Evolutionary conservation across 2,888 invertebrate species (phyloP).

Genomic region (Proisotoma minuta): DNA sequence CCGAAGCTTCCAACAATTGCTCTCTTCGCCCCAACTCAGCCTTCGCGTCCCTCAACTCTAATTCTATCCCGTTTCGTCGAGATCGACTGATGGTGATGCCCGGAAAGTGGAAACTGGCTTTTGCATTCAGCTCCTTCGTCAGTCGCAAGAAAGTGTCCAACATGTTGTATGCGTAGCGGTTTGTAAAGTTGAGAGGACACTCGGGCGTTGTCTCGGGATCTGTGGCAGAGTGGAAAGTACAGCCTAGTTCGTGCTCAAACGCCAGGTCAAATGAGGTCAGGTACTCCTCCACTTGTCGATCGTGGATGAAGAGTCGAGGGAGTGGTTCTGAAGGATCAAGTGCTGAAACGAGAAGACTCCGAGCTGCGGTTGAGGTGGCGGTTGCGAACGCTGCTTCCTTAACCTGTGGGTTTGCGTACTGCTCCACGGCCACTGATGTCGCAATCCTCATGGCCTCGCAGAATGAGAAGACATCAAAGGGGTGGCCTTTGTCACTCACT

Average conservation of each 20-base stretch:
- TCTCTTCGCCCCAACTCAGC: background rate
- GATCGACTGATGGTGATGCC: too few species aligned
- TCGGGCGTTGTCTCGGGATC: background rate
- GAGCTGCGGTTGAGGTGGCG: too few species aligned
- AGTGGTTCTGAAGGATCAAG: too few species aligned
- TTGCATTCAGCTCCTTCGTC: background rate
- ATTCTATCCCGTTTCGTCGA: too few species aligned
- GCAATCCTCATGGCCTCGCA: too few species aligned
- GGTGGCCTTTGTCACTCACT: too few species aligned
- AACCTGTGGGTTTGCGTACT: too few species aligned
- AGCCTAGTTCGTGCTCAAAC: background rate
- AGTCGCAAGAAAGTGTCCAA: background rate
- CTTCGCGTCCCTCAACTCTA: background rate
- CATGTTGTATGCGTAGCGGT: background rate
- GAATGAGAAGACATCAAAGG: too few species aligned
- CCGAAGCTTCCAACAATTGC: too few species aligned
- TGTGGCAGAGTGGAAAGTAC: background rate
- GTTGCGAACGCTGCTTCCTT: too few species aligned
- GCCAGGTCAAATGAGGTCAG: background rate
- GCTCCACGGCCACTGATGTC: too few species aligned
- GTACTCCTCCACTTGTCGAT: background rate
- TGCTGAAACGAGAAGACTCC: too few species aligned
- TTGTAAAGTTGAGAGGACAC: background rate
- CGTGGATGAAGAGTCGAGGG: background rate
- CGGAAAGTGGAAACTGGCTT: background rate